Evolutionary conservation across 1,140 invertebrate species (phyloP).

Genomic region (Sycophila sp.): DNA sequence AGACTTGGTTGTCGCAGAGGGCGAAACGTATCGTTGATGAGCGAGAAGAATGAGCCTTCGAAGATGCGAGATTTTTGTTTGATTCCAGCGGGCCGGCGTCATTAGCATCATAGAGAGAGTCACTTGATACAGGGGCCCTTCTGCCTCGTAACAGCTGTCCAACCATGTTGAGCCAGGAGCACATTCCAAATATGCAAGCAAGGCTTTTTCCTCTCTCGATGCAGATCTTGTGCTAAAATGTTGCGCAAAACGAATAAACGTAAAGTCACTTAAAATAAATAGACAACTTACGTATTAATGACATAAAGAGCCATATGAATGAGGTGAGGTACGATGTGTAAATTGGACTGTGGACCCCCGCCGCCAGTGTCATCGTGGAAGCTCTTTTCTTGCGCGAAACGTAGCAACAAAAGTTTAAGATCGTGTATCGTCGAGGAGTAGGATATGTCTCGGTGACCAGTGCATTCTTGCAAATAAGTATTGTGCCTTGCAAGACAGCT

Average conservation of each 20-base stretch:
- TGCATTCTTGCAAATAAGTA: slow-evolving; percentile 86
- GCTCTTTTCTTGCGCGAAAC: slow-evolving; percentile 93
- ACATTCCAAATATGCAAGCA: slow-evolving; percentile 75
- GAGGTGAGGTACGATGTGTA: slow-evolving; percentile 95
- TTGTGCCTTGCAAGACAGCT: slow-evolving; percentile 91
- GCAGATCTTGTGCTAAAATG: slow-evolving; percentile 76
- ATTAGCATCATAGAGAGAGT: slow-evolving; percentile 83
- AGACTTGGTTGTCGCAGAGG: slow-evolving; percentile 67
- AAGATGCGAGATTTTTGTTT: slow-evolving; percentile 76
- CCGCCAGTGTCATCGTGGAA: slow-evolving; percentile 98
- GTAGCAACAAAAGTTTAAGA: slow-evolving; percentile 87
- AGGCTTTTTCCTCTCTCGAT: slow-evolving; percentile 77
- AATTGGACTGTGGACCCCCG: slow-evolving; percentile 95
- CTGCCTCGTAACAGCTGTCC: slow-evolving; percentile 87
- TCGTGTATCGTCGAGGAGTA: slow-evolving; percentile 92
- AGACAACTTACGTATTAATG: slow-evolving; percentile 85
- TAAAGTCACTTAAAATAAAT: not conserved
- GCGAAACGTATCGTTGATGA: slow-evolving; percentile 77
- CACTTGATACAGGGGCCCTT: slow-evolving; percentile 88
- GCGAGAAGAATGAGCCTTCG: slow-evolving; percentile 81
- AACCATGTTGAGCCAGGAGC: slow-evolving; percentile 72
- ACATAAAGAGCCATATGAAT: slow-evolving; percentile 96
- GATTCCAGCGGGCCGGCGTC: slow-evolving; percentile 77
- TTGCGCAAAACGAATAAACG: not conserved
- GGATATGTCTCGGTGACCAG: slow-evolving; percentile 87